phyloP scores from a whole-genome alignment of 2,113 vertebrate genomes.

The Mystacornis crossleyi region DNA sequence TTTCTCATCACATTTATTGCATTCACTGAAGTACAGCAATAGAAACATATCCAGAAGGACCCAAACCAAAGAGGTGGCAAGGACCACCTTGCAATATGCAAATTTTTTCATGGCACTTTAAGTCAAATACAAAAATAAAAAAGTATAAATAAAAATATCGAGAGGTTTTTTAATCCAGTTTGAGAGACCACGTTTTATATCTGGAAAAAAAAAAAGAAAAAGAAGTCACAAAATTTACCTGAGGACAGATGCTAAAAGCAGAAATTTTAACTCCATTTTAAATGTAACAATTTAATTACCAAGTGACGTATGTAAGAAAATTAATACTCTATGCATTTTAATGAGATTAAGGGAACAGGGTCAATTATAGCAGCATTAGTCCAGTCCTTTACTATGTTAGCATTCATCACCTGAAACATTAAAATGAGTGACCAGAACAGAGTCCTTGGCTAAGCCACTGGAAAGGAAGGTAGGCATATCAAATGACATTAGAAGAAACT shows the following conservation, averaged over 20 bases:
- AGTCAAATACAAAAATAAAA: conserved; percentile 76
- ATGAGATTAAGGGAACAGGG: not conserved
- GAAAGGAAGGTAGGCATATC: not conserved
- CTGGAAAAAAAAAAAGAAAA: conserved; percentile 35
- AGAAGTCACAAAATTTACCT: not conserved
- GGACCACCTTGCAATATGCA: conserved; percentile 98
- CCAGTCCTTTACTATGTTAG: not conserved
- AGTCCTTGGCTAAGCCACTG: not conserved
- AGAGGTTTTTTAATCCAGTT: conserved; percentile 70
- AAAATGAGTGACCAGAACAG: not conserved
- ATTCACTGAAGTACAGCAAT: conserved; percentile 99
- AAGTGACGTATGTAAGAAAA: not conserved
- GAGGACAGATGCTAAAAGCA: not conserved
- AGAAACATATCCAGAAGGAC: conserved; percentile 99
- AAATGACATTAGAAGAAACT: not conserved
- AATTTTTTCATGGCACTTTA: conserved; percentile 95
- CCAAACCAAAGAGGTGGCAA: conserved; percentile 99
- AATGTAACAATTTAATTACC: not conserved
- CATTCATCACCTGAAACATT: not conserved
- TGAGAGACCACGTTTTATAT: conserved; percentile 64
- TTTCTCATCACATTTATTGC: conserved; percentile 98
- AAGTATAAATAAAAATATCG: conserved; percentile 78
- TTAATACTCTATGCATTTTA: not conserved
- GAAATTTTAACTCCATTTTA: not conserved
- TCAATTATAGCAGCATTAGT: not conserved